These are phyloP conservation scores for Altica lythri DNA, from an alignment of 2,888 invertebrate species.

Conservation along the genomic window DNA sequence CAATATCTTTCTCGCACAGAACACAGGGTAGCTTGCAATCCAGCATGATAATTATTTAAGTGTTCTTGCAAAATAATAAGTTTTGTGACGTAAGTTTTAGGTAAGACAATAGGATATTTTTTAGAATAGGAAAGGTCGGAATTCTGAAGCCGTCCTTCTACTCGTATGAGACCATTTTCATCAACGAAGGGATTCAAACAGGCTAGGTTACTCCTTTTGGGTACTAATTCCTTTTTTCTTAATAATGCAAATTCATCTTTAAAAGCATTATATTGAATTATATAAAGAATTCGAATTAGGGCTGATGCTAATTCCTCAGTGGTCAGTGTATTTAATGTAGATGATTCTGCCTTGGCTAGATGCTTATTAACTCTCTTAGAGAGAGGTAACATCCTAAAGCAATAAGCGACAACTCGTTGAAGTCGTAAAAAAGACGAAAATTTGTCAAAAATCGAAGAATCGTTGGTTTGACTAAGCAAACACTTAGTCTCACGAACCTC, in stretches of 20 bases:
- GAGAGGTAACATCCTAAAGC: too few species aligned
- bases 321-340: too few species aligned
- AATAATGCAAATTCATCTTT: too few species aligned
- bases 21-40: neutral
- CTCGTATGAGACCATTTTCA: conserved; percentile 2
- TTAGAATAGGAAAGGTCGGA: neutral
- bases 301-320: too few species aligned
- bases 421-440: too few species aligned
- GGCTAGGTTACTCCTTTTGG: neutral
- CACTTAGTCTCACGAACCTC: too few species aligned
- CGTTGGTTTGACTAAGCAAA: too few species aligned
- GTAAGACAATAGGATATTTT: conserved; percentile 1
- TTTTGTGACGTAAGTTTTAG: neutral
- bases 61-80: neutral
- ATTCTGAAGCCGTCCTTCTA: neutral
- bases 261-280: neutral
- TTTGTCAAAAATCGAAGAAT: too few species aligned
- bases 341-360: too few species aligned
- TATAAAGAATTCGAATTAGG: too few species aligned
- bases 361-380: too few species aligned
- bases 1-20: neutral
- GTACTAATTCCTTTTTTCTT: neutral
- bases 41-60: neutral
- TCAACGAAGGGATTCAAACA: neutral
- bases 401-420: too few species aligned